Conservation (phyloP, 1,140 invertebrate genomes). For the Papilio xuthus region DNA sequence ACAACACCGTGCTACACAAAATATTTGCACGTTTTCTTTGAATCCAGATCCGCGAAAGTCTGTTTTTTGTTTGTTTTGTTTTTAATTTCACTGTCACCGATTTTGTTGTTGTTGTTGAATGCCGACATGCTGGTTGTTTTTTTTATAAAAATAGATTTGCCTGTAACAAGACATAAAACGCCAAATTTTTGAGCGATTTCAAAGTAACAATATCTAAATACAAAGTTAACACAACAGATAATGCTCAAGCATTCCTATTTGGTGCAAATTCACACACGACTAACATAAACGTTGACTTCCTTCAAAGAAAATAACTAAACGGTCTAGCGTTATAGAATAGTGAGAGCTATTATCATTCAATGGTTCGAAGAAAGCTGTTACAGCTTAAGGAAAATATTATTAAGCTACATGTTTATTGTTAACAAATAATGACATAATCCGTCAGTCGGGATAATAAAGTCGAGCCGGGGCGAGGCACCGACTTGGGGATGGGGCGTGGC, state of each 20-base stretch:
- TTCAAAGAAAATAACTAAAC: conserved; percentile 19
- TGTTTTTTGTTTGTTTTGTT: neutral
- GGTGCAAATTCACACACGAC: neutral
- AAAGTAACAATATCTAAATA: no score
- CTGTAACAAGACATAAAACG: no score
- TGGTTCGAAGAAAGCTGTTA: conserved; percentile 37
- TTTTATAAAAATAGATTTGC: no score
- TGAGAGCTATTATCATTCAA: conserved; percentile 31
- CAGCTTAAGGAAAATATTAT: conserved; percentile 32
- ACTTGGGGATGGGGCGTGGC: conserved; percentile 36
- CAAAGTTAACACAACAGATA: neutral
- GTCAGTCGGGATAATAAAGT: conserved; percentile 54
- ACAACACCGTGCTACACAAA: conserved; percentile 9
- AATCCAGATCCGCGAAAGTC: neutral
- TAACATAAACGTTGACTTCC: neutral
- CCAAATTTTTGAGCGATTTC: no score
- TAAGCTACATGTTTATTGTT: conserved; percentile 37
- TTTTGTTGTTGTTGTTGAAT: neutral
- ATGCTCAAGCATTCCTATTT: neutral
- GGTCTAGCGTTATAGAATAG: conserved; percentile 10
- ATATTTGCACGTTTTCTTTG: conserved; percentile 25
- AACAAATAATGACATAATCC: conserved; percentile 46
- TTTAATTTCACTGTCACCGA: neutral
- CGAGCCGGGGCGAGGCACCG: conserved; percentile 42
- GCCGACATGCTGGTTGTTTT: neutral